A percentile compares a stretch with the other conserved stretches of the same genome.
phyloP scores from a whole-genome alignment of 1,140 invertebrate species.

The Aphelinus certus region DNA sequence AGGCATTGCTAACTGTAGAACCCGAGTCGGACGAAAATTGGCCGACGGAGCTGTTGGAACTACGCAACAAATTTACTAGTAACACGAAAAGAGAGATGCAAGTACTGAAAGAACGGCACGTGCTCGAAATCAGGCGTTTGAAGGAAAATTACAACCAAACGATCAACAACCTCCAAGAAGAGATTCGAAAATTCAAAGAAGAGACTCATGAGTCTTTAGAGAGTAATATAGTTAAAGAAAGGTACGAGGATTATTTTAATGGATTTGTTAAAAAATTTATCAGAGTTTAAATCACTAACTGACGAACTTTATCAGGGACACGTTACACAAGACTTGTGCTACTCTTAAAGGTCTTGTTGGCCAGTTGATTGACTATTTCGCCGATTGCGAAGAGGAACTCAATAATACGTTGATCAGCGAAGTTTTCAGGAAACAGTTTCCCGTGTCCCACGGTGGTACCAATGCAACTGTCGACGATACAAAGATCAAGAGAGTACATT shows the following conservation, averaged over 20 bases:
- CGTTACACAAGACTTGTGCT: slow-evolving; percentile 67
- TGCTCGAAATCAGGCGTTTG: slow-evolving; percentile 63
- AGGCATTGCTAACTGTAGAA: slow-evolving; percentile 73
- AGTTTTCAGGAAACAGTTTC: slow-evolving; percentile 64
- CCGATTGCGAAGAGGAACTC: slow-evolving; percentile 78
- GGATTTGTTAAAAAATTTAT: background rate
- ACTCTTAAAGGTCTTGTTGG: slow-evolving; percentile 70
- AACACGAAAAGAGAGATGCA: slow-evolving; percentile 68
- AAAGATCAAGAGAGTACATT: slow-evolving; percentile 70
- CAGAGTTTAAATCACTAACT: background rate
- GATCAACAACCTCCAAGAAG: slow-evolving; percentile 55
- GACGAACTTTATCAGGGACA: slow-evolving; percentile 66
- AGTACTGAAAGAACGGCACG: slow-evolving; percentile 57
- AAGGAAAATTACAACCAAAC: slow-evolving; percentile 68
- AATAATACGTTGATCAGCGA: slow-evolving; percentile 77
- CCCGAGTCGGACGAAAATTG: slow-evolving; percentile 72
- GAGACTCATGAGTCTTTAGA: slow-evolving; percentile 37
- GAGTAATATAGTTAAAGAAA: slow-evolving; percentile 48
- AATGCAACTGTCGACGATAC: slow-evolving; percentile 28
- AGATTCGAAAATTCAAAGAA: slow-evolving; percentile 45
- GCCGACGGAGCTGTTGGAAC: slow-evolving; percentile 74
- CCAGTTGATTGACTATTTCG: slow-evolving; percentile 77
- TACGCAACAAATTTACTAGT: slow-evolving; percentile 74
- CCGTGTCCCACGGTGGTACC: slow-evolving; percentile 30
- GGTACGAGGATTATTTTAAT: slow-evolving; percentile 42